Percentiles rank a stretch among this genome's conserved stretches.
phyloP scores from a whole-genome alignment of 1,140 invertebrate genomes.

The Halictus rubicundus region DNA sequence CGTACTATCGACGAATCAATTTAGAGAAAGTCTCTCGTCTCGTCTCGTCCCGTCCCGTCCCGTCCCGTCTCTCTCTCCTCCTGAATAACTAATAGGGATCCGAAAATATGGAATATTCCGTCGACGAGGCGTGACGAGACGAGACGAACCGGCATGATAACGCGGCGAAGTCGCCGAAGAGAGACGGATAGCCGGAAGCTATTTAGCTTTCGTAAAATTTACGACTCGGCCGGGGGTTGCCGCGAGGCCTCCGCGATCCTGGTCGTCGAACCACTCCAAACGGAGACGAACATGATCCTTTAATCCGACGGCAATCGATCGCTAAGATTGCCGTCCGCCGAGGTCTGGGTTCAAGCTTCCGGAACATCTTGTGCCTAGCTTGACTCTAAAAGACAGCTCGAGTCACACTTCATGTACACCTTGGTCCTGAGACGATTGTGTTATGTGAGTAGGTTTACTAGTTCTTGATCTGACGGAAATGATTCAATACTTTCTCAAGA shows the following conservation, averaged over 20 bases:
- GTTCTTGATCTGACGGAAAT: no score
- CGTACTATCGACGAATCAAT: not conserved
- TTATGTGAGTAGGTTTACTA: no score
- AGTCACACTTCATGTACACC: no score
- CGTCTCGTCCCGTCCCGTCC: not conserved
- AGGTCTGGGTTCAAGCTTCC: no score
- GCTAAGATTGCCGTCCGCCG: no score
- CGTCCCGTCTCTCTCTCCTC: no score
- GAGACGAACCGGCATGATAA: not conserved
- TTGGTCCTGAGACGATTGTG: no score
- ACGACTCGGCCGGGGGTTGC: not conserved
- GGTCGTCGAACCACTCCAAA: not conserved
- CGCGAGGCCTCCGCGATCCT: not conserved
- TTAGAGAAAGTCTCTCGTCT: not conserved
- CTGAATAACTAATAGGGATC: not conserved
- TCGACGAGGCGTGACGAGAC: not conserved
- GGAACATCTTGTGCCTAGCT: no score
- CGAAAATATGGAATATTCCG: slow-evolving; percentile 7
- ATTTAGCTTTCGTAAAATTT: not conserved
- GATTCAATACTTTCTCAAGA: no score
- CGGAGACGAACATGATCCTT: not conserved
- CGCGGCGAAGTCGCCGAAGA: not conserved
- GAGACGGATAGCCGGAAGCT: slow-evolving; percentile 1
- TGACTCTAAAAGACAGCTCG: no score
- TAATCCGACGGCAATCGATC: no score